phyloP scores from a whole-genome alignment of 2,888 invertebrate species.

The Metallyticus violacea region DNA sequence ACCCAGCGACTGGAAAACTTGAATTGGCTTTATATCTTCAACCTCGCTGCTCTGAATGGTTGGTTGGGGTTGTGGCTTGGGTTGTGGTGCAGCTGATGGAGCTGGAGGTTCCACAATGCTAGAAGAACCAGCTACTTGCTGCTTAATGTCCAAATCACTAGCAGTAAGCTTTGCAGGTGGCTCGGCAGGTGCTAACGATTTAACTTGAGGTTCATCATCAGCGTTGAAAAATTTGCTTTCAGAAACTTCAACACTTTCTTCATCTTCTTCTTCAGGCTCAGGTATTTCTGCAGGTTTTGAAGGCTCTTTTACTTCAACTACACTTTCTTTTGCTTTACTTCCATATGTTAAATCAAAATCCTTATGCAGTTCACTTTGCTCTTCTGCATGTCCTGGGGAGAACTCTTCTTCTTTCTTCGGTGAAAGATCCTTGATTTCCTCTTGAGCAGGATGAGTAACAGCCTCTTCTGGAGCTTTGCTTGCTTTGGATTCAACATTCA shows the following conservation, averaged over 20 bases:
- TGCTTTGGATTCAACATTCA: slow-evolving; percentile 18
- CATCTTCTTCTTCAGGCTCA: neutral
- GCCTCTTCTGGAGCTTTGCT: neutral
- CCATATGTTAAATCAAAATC: neutral
- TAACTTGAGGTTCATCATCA: neutral
- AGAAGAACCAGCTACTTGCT: neutral
- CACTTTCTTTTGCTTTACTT: neutral
- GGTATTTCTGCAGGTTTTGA: neutral
- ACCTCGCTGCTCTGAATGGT: neutral
- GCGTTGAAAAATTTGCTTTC: neutral
- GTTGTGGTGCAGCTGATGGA: neutral
- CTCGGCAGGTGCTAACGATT: neutral
- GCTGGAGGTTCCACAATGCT: neutral
- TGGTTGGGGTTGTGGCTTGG: neutral
- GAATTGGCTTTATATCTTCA: slow-evolving; percentile 62
- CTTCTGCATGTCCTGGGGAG: neutral
- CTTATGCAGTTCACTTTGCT: neutral
- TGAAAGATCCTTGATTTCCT: neutral
- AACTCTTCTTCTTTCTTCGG: neutral
- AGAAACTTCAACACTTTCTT: neutral
- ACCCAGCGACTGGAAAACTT: slow-evolving; percentile 70
- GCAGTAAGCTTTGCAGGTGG: neutral
- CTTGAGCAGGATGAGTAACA: neutral
- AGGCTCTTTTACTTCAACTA: neutral
- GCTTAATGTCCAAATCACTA: neutral